Evolutionary conservation across 2,797 vertebrate species (phyloP).

Genomic region (Ataeniobius toweri): DNA sequence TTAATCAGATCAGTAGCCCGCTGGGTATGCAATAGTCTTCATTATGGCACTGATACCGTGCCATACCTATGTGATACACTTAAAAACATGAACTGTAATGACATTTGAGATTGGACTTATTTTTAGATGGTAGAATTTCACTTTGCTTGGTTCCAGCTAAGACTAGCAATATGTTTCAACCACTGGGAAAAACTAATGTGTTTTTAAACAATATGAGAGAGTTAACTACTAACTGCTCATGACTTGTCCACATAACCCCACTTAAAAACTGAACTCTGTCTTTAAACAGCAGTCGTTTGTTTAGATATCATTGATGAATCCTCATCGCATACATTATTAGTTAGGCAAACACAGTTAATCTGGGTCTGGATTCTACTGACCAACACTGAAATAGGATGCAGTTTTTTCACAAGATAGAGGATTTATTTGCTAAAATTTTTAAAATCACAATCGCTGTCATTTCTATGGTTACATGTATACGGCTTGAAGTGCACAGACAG

Average conservation of each 20-base stretch:
- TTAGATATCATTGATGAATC: neutral
- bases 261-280: neutral
- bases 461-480: slow-evolving; percentile 18
- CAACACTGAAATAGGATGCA: slow-evolving; percentile 71
- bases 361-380: slow-evolving; percentile 9
- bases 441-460: slow-evolving; percentile 48
- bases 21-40: too few relatives aligned
- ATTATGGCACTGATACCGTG: too few relatives aligned
- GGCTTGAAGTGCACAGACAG: slow-evolving; percentile 56
- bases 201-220: neutral
- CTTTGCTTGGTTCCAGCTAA: neutral
- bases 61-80: too few relatives aligned
- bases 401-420: slow-evolving; percentile 49
- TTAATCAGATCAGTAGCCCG: too few relatives aligned
- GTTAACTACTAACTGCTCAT: too few relatives aligned
- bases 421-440: slow-evolving; percentile 75
- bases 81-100: neutral
- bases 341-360: neutral
- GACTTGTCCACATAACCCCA: neutral
- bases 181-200: neutral
- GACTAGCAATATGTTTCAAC: neutral
- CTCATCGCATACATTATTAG: neutral
- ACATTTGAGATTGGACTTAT: neutral
- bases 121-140: neutral
- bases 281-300: neutral